Evolutionary conservation across 2,113 vertebrate species (phyloP).

Genomic region (Anoplopoma fimbria): DNA sequence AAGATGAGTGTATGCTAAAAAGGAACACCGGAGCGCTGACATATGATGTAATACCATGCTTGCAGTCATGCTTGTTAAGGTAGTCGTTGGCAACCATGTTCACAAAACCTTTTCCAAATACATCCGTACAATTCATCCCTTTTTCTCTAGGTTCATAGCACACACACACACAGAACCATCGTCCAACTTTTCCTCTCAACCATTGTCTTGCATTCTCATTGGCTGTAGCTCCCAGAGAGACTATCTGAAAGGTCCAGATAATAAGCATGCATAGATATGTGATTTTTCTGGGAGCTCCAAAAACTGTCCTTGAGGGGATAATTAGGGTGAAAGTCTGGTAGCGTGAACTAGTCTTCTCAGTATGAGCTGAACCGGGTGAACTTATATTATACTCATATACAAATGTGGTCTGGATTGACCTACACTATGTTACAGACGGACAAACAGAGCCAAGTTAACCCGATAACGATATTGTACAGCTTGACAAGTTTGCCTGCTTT

Average conservation of each 20-base stretch:
- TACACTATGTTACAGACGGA: background rate
- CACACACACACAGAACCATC: too few species aligned
- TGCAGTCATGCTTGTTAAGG: too few species aligned
- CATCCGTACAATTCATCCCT: background rate
- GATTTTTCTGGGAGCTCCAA: background rate
- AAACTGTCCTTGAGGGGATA: too few species aligned
- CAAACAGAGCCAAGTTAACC: background rate
- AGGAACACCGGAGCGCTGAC: background rate
- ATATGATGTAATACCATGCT: background rate
- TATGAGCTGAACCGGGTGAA: background rate
- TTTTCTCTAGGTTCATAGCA: too few species aligned
- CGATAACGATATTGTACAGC: constrained; percentile 14
- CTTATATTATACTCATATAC: constrained; percentile 4
- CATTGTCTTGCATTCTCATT: background rate
- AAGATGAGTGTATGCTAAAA: background rate
- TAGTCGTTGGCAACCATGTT: background rate
- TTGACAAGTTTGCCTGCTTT: constrained; percentile 31
- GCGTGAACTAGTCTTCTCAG: background rate
- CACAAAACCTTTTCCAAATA: background rate
- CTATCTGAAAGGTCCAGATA: background rate
- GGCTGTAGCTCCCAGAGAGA: background rate
- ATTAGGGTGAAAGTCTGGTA: background rate
- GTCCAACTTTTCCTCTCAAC: background rate
- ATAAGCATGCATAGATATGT: background rate
- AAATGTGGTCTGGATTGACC: constrained; percentile 3